These are phyloP conservation scores for Araneus ventricosus DNA, from an alignment of 1,140 invertebrate genomes.

Conservation along the genomic window DNA sequence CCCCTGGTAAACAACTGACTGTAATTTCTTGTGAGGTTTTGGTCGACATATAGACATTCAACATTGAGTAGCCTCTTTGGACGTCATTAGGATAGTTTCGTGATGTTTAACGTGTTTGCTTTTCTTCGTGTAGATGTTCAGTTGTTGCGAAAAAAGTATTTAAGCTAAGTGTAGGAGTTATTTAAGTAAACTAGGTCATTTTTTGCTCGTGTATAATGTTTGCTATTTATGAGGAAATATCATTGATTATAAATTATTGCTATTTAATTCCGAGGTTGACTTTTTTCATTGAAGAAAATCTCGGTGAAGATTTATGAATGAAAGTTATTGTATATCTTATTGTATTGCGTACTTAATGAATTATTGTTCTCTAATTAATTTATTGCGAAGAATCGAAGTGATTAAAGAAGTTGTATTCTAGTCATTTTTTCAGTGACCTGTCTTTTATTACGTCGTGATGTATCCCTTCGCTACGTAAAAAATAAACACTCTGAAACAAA, in stretches of 20 bases:
- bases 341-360: constrained; percentile 66
- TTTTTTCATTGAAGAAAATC: constrained; percentile 11
- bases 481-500: background rate
- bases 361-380: constrained; percentile 69
- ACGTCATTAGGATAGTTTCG: constrained; percentile 73
- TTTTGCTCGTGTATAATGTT: constrained; percentile 72
- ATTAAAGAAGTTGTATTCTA: constrained; percentile 57
- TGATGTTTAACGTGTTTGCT: constrained; percentile 74
- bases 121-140: constrained; percentile 72
- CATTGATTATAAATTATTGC: constrained; percentile 57
- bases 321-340: constrained; percentile 72
- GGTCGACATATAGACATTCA: constrained; percentile 70
- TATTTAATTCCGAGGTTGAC: constrained; percentile 59
- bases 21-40: constrained; percentile 66
- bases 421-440: constrained; percentile 72
- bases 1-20: constrained; percentile 10
- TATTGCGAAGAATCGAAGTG: constrained; percentile 48
- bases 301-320: constrained; percentile 43
- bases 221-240: constrained; percentile 69
- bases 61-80: constrained; percentile 67
- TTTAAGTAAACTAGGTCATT: constrained; percentile 56
- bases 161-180: constrained; percentile 65
- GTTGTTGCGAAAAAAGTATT: constrained; percentile 68
- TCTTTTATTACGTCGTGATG: constrained; percentile 60
- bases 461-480: constrained; percentile 61